Percentiles rank a stretch among this genome's conserved stretches.
These are phyloP conservation scores for Conops quadrifasciatus DNA, from an alignment of 2,888 invertebrate species.

Conservation along the genomic window DNA sequence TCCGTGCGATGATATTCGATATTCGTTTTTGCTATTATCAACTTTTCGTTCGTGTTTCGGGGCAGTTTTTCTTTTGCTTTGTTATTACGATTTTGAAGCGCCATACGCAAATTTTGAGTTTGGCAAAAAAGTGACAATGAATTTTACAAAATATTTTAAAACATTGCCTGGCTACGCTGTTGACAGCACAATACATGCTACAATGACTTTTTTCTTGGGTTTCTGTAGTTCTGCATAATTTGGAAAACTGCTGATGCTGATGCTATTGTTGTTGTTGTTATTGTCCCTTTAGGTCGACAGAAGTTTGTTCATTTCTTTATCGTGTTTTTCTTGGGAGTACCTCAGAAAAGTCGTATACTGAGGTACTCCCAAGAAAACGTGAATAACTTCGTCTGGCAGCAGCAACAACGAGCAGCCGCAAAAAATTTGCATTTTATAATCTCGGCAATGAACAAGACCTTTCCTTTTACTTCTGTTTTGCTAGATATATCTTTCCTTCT, in stretches of 20 bases:
- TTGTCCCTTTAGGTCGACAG: not conserved
- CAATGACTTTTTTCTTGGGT: not conserved
- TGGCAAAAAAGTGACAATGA: slow-evolving; percentile 20
- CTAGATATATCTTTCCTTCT: not conserved
- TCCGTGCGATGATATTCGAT: no score
- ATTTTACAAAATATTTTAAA: slow-evolving; percentile 1
- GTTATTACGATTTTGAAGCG: no score
- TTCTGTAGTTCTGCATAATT: not conserved
- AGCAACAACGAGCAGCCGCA: not conserved
- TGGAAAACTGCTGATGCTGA: not conserved
- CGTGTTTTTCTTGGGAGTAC: not conserved
- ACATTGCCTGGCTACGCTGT: not conserved
- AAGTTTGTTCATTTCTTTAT: not conserved
- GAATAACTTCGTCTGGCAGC: not conserved
- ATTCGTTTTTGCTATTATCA: no score
- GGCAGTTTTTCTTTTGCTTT: no score
- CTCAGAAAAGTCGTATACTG: no score
- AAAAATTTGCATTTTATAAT: slow-evolving; percentile 31
- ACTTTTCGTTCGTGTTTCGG: no score
- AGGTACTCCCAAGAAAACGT: slow-evolving; percentile 25
- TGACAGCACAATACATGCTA: slow-evolving; percentile 27
- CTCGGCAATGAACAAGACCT: slow-evolving; percentile 11
- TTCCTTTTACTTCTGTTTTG: not conserved
- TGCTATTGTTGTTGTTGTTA: not conserved
- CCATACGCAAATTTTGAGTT: slow-evolving; percentile 29